Percentiles rank a stretch among this genome's conserved stretches.
phyloP scores from a whole-genome alignment of 1,140 invertebrate genomes.

The Cataglyphis hispanica region DNA sequence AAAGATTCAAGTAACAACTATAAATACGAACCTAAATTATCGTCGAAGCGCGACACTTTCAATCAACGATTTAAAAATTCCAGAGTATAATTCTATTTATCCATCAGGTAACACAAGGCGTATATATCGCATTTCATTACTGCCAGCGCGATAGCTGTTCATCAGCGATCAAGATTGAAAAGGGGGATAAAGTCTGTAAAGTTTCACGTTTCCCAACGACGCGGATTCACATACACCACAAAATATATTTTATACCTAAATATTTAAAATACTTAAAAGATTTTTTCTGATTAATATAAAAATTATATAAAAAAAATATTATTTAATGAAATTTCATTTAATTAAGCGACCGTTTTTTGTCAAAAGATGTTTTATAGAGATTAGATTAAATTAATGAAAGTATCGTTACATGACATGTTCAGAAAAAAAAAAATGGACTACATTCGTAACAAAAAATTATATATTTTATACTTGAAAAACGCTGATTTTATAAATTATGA shows the following conservation, averaged over 20 bases:
- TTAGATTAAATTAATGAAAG: not conserved
- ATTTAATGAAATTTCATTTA: not conserved
- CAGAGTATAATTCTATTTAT: slow-evolving; percentile 43
- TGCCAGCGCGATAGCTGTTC: slow-evolving; percentile 13
- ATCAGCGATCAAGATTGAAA: slow-evolving; percentile 18
- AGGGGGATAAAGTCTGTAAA: not conserved
- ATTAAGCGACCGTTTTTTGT: not conserved
- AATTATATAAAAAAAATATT: not conserved
- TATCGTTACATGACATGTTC: not conserved
- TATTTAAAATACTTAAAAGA: not conserved
- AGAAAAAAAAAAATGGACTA: not conserved
- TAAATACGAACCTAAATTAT: slow-evolving; percentile 10
- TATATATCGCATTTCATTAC: slow-evolving; percentile 25
- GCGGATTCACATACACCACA: not conserved
- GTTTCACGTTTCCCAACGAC: slow-evolving; percentile 1
- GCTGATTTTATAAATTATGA: not conserved
- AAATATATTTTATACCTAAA: not conserved
- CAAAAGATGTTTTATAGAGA: not conserved
- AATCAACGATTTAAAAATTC: slow-evolving; percentile 31
- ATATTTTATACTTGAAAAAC: not conserved
- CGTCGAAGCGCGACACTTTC: slow-evolving; percentile 1
- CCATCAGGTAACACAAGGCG: not conserved
- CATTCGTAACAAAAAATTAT: not conserved
- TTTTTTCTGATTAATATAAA: not conserved
- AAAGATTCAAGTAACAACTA: not conserved